Evolutionary conservation across 2,888 invertebrate genomes (phyloP), one percentile per base, ranked within the genome.

Genomic region (Ypsolopha scabrella): DNA sequence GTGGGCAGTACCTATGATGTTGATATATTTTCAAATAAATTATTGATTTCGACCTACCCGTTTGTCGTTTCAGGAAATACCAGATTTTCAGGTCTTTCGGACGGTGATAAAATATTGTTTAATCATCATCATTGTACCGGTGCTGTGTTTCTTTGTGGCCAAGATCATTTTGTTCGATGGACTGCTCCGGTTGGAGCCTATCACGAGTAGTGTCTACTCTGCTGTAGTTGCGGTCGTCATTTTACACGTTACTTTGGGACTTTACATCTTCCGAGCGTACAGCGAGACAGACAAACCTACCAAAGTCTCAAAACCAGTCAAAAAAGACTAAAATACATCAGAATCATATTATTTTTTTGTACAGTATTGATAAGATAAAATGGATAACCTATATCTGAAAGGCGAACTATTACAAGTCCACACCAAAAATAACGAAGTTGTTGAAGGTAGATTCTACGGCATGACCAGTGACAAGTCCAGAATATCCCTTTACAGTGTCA

Each of bases 251-350:
- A 93, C 94, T 3, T 70, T 95, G 54, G 95, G 92, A 34, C 77
- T 93, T 46, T 95, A 93, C 67, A 93, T 95, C 63, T 93, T 91
- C 68, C 89, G 88, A 64, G 94, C 94, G 0, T 95, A 94, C 71
- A 90, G 89, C 59, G 90, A 89, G 58, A 55, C 77, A 10, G 89
- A 72, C 9, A 37, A 81, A 0, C 24, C 24, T 24, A 24, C 24
- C 64, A 45, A 65, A 48, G 67, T 68, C 41, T 47, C 64, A 11
- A 85, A 87, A 60, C 80, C 83, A 2, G 72, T 80, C 6, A 87
- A 87, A 60, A 79, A 74, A 63, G 87, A 87, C 63, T 87, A 85
- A 71, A 56, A 52, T 45, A 37, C 24, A 37, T 44, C 48, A 49
- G 53, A 52, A 36, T 48, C 53, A 51, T 38, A 57, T 53, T 50